Base-by-base conservation (phyloP, 2,797 vertebrate species). In the Microctenopoma lineatum region DNA sequence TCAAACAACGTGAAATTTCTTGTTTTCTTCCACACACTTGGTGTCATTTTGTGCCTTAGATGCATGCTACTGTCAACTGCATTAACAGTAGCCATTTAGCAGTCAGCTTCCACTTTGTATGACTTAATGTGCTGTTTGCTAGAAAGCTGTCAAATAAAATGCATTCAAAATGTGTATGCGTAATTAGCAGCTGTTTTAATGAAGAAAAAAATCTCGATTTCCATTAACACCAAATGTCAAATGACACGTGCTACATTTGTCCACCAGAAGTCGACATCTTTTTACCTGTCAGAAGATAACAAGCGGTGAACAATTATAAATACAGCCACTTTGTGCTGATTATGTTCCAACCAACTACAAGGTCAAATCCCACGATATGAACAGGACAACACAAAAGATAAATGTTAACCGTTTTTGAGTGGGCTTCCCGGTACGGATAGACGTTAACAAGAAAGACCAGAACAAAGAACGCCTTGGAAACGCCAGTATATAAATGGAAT, bases 11-110 rank as follows among this genome's bases (percentile, higher is more conserved):
- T 56, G 7, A 8, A 0, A 38, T 69, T 18, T 50, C 36, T 57
- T 61, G 16, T 5, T 27, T n/a, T 39, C 18, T 53, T 50, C 21
- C 15, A 12, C 2, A 48, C 0, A 65, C 58, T 60, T 54, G 29
- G 66, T 58, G 32, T 14, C 36, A 36, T 26, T 39, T 2, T 70
- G 79, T 87, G 81, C 86, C 83, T 90, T 86, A 66, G 27, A 77
- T 56, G 8, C 51, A 6, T 65, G 27, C 64, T 66, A 41, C 29
- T 72, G 14, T 26, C 10, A 48, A 32, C 16, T 55, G 21, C 21
- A 63, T 60, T 56, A 55, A 44, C 68, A 59, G 53, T 16, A 64
- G 1, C 51, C 65, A 52, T 45, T 0, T 46, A 54, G 38, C 14
- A 52, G 12, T 58, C n/a, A 26, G 14, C 42, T 67, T 72, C 69